Evolutionary conservation across 1,140 invertebrate genomes (phyloP), one percentile per base, ranked within the genome.

Genomic region (Drosophila azteca): DNA sequence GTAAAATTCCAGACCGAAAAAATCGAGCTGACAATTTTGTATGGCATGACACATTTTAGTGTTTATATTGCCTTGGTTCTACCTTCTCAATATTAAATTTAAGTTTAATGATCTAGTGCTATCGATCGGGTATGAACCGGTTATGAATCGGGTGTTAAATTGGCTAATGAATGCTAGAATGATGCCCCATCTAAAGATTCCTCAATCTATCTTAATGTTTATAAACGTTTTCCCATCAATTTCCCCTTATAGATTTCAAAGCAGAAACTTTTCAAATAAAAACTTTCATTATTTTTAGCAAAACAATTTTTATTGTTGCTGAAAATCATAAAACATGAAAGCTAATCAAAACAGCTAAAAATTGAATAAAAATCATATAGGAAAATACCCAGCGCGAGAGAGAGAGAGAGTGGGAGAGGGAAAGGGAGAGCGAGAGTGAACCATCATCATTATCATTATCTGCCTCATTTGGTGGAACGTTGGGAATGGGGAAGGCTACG

Each of bases 251-350:
- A 39, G 3, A 39, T 39, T 13, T 13, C 35, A 11, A 15, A 44
- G 35, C 41, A 58, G 9, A 7, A 45, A 44, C n/a, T 35, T 44
- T 22, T 45, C 39, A 41, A 55, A 68, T 55, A 57, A 43, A 35
- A 55, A 44, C 49, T 68, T 57, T 50, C 41, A 50, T 58, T 69
- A 54, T 54, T 17, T 66, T 22, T 44, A 48, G 35, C 35, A 4
- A 41, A 39, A 20, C 24, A 45, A 65, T 65, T 66, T 66, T 69
- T 63, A 67, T 67, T 69, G 66, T 51, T 43, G 51, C 24, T 35
- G 15, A 57, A 48, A 43, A 44, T 68, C 67, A 35, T 69, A 69
- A 69, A 69, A 69, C 64, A 69, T 69, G 52, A 69, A 69, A 69
- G 35, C 63, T 39, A 41, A 79, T 82, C 66, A 82, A 72, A 52